Conservation (phyloP, 2,888 invertebrate genomes). For the Diloba caeruleocephala region DNA sequence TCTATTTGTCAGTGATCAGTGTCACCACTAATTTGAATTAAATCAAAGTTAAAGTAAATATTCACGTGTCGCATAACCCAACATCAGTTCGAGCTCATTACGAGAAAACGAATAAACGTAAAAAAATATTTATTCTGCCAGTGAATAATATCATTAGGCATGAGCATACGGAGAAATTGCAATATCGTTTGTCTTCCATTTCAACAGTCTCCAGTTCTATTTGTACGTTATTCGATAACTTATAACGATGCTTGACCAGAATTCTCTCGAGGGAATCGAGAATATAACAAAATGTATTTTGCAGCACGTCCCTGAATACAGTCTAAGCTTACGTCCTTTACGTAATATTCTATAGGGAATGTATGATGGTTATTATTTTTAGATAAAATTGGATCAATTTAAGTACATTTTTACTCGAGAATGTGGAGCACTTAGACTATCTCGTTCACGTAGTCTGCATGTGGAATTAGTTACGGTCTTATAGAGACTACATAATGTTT, state of each 20-base stretch:
- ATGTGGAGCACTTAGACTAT: slow-evolving; percentile 6
- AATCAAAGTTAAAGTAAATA: background rate
- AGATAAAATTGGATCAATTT: slow-evolving; percentile 32
- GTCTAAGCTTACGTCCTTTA: slow-evolving; percentile 23
- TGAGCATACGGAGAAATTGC: slow-evolving; percentile 17
- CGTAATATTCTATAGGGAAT: slow-evolving; percentile 27
- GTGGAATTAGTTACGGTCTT: slow-evolving; percentile 3
- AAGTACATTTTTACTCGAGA: slow-evolving; percentile 24
- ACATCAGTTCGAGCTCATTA: background rate
- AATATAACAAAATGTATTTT: slow-evolving; percentile 47
- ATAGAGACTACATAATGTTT: background rate
- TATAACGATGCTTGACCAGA: slow-evolving; percentile 46
- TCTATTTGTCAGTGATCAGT: no score
- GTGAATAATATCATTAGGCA: slow-evolving; percentile 11
- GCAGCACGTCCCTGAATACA: slow-evolving; percentile 32
- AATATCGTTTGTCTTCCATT: slow-evolving; percentile 39
- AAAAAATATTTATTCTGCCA: slow-evolving; percentile 14
- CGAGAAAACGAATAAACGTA: slow-evolving; percentile 3
- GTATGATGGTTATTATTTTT: slow-evolving; percentile 21
- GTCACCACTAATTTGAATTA: no score
- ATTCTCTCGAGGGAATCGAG: slow-evolving; percentile 34
- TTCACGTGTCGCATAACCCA: background rate
- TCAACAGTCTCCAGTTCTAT: slow-evolving; percentile 26
- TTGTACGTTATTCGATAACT: slow-evolving; percentile 40
- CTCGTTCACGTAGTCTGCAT: slow-evolving; percentile 7